phyloP scores from a whole-genome alignment of 2,113 vertebrate species.

The Apus apus region DNA sequence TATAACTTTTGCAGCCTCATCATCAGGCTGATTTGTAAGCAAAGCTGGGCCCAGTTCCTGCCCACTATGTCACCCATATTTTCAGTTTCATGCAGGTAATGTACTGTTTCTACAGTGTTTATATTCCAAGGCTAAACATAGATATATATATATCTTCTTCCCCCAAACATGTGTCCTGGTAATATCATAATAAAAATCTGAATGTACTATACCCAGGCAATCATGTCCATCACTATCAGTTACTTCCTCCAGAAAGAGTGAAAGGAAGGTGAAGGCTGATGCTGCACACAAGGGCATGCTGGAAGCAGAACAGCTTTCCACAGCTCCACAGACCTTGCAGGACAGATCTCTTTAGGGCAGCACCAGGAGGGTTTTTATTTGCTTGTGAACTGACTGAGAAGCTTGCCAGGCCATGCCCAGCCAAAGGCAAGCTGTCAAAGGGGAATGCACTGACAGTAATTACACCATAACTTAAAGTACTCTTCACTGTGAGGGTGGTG shows the following conservation, averaged over 20 bases:
- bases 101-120: constrained; percentile 36
- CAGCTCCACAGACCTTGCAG: not conserved
- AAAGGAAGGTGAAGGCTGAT: constrained; percentile 21
- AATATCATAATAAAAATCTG: constrained; percentile 66
- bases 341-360: not conserved
- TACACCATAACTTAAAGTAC: not conserved
- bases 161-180: constrained; percentile 52
- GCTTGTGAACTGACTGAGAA: not conserved
- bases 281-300: constrained; percentile 18
- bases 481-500: not conserved
- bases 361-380: not conserved
- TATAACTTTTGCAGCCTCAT: constrained; percentile 66
- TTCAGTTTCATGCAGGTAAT: constrained; percentile 65
- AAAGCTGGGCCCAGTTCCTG: constrained; percentile 57
- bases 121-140: constrained; percentile 46
- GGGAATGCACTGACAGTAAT: not conserved
- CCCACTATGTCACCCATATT: constrained; percentile 45
- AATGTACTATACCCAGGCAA: constrained; percentile 49
- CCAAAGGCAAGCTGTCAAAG: not conserved
- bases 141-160: constrained; percentile 37
- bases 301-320: not conserved
- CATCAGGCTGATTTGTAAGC: constrained; percentile 71
- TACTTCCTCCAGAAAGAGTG: not conserved
- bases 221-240: constrained; percentile 27
- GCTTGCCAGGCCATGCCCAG: not conserved